Conservation (phyloP, 2,797 vertebrate species). For the Chanos chanos region DNA sequence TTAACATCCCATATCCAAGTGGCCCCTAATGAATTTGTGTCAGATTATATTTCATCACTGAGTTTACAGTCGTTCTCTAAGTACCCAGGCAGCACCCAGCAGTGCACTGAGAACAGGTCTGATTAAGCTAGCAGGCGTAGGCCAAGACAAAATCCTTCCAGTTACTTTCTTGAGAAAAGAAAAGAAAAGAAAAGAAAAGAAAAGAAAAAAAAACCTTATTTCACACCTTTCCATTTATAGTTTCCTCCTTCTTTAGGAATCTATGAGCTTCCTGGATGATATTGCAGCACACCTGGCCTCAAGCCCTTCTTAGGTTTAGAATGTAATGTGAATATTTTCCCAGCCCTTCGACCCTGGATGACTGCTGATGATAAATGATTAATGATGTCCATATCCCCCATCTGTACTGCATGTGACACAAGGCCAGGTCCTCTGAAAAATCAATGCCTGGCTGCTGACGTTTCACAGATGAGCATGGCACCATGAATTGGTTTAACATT, state of each 20-base stretch:
- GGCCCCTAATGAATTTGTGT: not conserved
- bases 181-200: no score
- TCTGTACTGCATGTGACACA: slow-evolving; percentile 38
- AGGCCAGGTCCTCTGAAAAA: slow-evolving; percentile 35
- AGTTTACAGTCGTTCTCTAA: not conserved
- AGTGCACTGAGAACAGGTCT: no score
- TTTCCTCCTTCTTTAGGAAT: no score
- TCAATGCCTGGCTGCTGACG: slow-evolving; percentile 38
- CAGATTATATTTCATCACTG: not conserved
- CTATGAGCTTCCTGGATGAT: no score
- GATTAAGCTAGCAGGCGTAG: no score
- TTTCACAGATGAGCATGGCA: slow-evolving; percentile 31
- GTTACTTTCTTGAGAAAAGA: no score
- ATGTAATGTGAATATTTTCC: slow-evolving; percentile 20
- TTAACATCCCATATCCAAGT: not conserved
- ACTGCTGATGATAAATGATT: slow-evolving; percentile 42
- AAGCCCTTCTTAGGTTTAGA: slow-evolving; percentile 3
- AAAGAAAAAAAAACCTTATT: no score
- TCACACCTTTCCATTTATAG: no score
- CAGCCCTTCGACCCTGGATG: slow-evolving; percentile 20
- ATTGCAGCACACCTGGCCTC: no score
- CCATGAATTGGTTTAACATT: slow-evolving; percentile 31
- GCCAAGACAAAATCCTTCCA: no score
- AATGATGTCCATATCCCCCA: slow-evolving; percentile 33
- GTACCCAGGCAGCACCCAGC: no score